Base-by-base conservation (phyloP, 2,888 invertebrate genomes). In the Temnothorax unifasciatus region DNA sequence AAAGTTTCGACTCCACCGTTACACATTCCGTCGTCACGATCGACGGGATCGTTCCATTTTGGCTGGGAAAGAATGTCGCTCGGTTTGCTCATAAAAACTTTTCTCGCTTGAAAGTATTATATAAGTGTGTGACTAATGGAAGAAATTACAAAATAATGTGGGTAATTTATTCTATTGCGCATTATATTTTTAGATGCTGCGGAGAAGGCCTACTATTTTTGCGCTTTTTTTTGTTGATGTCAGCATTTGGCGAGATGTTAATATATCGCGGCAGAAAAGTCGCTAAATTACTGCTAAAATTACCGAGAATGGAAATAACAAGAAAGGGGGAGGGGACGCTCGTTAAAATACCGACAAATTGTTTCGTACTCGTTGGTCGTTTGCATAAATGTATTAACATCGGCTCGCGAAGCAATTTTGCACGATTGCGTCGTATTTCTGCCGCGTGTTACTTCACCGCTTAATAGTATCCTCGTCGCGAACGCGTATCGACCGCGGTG, bases 401-500 rank as follows among this genome's bases (percentile, higher is more conserved):
- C 34, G 18, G 82, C 29, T 25, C 38, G 34, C 59, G 15, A 18
- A 38, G 21, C 18, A 47, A 81, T 71, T 81, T 71, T 71, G 69
- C 79, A 47, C 57, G 57, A 69, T 47, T 59, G 71, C 68, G 66
- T 61, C 29, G 54, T 68, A 61, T 83, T 84, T 59, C 84, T 52
- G 25, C 63, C 18, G 57, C 34, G 69, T 71, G 79, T 63, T 71
- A 66, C 66, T 74, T 74, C 15, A 25, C 25, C 66, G 59, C 59
- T 75, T 64, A 61, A 82, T 66, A 47, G 66, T 50, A 79, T 74
- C 25, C 77, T 38, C 69, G 71, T 71, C 76, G 73, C 83, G 52
- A 84, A 86, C 76, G 73, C 83, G 61, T 86, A 86, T 85, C 81
- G 84, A 71, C 57, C 86, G 75, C 21, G 44, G 66, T 57, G 82